phyloP scores from a whole-genome alignment of 2,113 vertebrate species.

The Python bivittatus region DNA sequence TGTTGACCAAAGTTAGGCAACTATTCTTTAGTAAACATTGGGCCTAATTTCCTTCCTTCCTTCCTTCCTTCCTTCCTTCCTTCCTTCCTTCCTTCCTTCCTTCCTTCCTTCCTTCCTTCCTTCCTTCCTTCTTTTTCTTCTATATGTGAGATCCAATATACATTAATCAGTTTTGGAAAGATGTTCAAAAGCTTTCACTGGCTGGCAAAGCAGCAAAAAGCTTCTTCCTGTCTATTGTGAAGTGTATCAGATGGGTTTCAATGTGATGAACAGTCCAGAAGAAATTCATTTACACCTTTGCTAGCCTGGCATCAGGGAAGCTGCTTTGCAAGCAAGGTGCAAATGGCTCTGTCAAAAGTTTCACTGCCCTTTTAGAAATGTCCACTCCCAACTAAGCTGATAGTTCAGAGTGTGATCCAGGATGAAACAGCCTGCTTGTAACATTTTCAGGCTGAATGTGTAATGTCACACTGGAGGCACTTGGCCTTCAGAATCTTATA shows the following conservation, averaged over 20 bases:
- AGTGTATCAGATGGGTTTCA: neutral
- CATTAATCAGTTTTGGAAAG: neutral
- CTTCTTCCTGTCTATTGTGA: neutral
- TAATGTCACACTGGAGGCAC: neutral
- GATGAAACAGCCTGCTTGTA: neutral
- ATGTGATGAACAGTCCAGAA: neutral
- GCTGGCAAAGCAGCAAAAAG: neutral
- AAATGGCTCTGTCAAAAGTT: slow-evolving; percentile 29
- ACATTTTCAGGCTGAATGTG: neutral
- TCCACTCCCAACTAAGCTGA: rapidly evolving
- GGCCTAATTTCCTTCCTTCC: neutral
- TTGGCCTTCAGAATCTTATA: rapidly evolving
- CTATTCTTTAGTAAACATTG: neutral
- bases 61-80: too few relatives aligned
- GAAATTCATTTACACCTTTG: slow-evolving; percentile 28
- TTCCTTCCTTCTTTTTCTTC: neutral
- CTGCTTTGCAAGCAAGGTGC: slow-evolving; percentile 18
- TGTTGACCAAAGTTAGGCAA: neutral
- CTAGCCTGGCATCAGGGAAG: neutral
- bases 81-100: too few relatives aligned
- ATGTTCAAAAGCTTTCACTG: neutral
- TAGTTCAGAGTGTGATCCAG: rapidly evolving
- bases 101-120: too few relatives aligned
- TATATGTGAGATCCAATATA: neutral
- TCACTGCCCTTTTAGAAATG: neutral